A percentile compares a stretch with the other conserved stretches of the same genome.
Evolutionary conservation across 2,797 vertebrate genomes (phyloP).

Genomic region (Brachymystax lenok): DNA sequence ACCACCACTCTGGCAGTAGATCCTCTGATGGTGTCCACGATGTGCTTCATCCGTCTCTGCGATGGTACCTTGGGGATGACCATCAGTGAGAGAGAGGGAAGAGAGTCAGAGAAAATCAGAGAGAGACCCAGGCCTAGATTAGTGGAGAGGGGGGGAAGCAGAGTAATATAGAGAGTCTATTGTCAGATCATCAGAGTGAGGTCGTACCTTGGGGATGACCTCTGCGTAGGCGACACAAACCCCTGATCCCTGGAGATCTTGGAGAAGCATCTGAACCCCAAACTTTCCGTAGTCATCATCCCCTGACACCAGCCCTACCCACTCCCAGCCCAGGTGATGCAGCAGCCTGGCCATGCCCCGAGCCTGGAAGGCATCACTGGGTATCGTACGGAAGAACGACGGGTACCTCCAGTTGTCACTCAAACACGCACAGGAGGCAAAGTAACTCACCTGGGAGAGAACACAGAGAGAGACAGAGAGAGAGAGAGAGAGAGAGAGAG

Average conservation of each 20-base stretch:
- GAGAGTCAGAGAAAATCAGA: slow-evolving; percentile 44
- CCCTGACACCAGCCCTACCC: slow-evolving; percentile 46
- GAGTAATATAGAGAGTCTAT: not conserved
- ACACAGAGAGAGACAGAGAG: not conserved
- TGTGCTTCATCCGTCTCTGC: too few species aligned
- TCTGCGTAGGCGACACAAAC: too few species aligned
- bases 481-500: not conserved
- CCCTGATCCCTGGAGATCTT: too few species aligned
- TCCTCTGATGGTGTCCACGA: too few species aligned
- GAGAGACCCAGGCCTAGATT: not conserved
- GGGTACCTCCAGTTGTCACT: not conserved
- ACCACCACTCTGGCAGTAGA: too few species aligned
- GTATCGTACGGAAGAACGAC: too few species aligned
- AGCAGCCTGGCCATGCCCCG: slow-evolving; percentile 32
- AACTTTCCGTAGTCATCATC: slow-evolving; percentile 58
- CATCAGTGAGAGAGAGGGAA: not conserved
- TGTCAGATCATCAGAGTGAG: too few species aligned
- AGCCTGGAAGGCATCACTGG: too few species aligned
- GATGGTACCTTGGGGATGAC: too few species aligned
- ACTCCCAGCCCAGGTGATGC: slow-evolving; percentile 32
- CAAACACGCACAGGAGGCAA: slow-evolving; percentile 50
- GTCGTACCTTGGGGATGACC: too few species aligned
- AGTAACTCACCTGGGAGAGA: slow-evolving; percentile 58
- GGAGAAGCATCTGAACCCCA: too few species aligned
- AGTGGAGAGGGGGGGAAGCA: not conserved